Evolutionary conservation across 2,888 invertebrate genomes (phyloP).

Genomic region (Eupelmus urozonus): DNA sequence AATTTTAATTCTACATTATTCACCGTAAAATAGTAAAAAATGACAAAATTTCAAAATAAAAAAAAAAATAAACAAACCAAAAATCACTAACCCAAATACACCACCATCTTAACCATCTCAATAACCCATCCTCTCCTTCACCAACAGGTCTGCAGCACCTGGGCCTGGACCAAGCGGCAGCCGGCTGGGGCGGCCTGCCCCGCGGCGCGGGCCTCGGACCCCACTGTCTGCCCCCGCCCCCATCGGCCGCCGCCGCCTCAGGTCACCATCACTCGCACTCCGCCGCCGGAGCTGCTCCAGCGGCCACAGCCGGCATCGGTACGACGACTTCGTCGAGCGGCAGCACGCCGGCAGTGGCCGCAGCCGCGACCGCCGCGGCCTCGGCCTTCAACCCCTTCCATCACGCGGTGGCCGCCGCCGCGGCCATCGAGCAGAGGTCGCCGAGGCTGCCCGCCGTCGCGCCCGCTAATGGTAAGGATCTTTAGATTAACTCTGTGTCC

Average conservation of each 20-base stretch:
- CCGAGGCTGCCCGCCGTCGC: conserved; percentile 72
- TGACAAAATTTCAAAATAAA: no score
- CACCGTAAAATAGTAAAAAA: no score
- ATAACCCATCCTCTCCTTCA: no score
- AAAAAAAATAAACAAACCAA: no score
- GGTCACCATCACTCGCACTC: conserved; percentile 74
- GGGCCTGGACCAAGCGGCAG: conserved; percentile 72
- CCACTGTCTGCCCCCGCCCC: conserved; percentile 76
- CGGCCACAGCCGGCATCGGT: conserved; percentile 72
- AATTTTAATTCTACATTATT: no score
- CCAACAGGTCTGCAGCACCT: conserved; percentile 73
- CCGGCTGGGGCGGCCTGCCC: conserved; percentile 73
- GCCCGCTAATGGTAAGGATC: conserved; percentile 64
- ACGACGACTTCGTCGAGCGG: no score
- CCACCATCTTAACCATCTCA: no score
- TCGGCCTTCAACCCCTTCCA: conserved; percentile 76
- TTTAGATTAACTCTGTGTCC: no score
- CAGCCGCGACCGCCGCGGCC: conserved; percentile 65
- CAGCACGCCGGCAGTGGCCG: conserved; percentile 68
- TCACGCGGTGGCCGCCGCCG: conserved; percentile 72
- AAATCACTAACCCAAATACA: no score
- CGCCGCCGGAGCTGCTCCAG: conserved; percentile 62
- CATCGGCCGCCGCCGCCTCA: conserved; percentile 66
- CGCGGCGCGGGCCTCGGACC: conserved; percentile 72
- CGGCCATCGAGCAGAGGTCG: conserved; percentile 73